These are phyloP conservation scores for Bergia puertoricense DNA, from an alignment of 92 coral and sea anemone species.

Conservation along the genomic window DNA sequence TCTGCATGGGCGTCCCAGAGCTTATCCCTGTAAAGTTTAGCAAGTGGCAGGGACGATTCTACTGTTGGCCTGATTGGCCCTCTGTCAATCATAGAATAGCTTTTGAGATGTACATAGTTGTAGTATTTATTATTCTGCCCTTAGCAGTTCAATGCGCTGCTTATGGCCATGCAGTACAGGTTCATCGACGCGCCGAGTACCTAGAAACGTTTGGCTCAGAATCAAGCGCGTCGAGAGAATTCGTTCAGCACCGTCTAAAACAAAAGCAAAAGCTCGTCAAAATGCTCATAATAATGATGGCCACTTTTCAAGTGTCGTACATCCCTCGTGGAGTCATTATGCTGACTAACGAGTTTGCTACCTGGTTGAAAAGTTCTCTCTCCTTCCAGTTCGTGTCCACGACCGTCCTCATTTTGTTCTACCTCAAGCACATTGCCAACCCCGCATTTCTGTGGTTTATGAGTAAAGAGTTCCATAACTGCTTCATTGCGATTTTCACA, in stretches of 20 bases:
- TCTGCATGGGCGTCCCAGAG: slow-evolving; percentile 11
- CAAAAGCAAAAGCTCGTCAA: neutral
- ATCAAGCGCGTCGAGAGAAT: slow-evolving; percentile 7
- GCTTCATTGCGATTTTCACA: slow-evolving; percentile 7
- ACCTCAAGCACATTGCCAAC: neutral
- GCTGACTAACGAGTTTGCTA: neutral
- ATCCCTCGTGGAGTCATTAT: slow-evolving; percentile 12
- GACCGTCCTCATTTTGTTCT: neutral
- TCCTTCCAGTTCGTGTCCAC: neutral
- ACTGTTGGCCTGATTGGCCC: slow-evolving; percentile 15
- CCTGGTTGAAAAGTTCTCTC: neutral
- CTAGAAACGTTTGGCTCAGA: neutral
- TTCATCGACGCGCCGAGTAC: neutral
- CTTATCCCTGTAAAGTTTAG: neutral
- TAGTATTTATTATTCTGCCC: neutral
- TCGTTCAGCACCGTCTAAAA: neutral
- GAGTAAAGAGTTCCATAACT: neutral
- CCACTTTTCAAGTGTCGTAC: neutral
- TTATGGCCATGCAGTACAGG: neutral
- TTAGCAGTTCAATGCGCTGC: neutral
- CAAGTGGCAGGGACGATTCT: neutral
- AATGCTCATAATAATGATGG: slow-evolving; percentile 13
- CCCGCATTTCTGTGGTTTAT: slow-evolving; percentile 6
- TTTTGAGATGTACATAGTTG: slow-evolving; percentile 1
- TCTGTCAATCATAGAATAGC: neutral